Percentiles rank a stretch among this genome's conserved stretches.
These are phyloP conservation scores for Taenioides sp. DNA, from an alignment of 2,797 vertebrate species.

Conservation along the genomic window DNA sequence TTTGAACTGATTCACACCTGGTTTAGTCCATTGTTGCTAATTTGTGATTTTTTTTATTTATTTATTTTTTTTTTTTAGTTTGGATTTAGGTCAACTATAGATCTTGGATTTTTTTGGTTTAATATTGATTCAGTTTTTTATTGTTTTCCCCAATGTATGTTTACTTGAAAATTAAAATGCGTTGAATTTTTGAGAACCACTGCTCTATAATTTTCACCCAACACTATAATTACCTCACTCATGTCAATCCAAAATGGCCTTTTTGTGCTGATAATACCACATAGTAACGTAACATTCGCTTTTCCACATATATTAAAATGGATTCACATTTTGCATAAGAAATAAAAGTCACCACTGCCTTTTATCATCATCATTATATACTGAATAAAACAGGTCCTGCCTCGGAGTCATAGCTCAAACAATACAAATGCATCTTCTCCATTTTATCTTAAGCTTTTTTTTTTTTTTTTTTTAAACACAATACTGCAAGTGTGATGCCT, in stretches of 20 bases:
- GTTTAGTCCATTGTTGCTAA: no score
- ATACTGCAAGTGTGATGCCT: slow-evolving; percentile 46
- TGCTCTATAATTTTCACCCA: slow-evolving; percentile 41
- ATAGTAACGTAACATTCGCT: slow-evolving; percentile 56
- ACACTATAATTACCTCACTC: slow-evolving; percentile 23
- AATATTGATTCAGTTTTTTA: background rate
- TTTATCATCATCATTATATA: slow-evolving; percentile 48
- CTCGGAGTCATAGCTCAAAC: slow-evolving; percentile 67
- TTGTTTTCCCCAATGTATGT: no score
- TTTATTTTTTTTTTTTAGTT: no score
- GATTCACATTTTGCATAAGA: slow-evolving; percentile 67
- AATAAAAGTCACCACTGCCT: slow-evolving; percentile 52
- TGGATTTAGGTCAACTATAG: no score
- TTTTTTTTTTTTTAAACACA: slow-evolving; percentile 44
- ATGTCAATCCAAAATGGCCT: slow-evolving; percentile 53
- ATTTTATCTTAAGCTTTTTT: slow-evolving; percentile 22
- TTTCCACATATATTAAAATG: slow-evolving; percentile 59
- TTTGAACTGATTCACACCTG: no score
- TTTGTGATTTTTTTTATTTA: no score
- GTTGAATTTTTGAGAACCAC: slow-evolving; percentile 3
- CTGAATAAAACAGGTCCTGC: slow-evolving; percentile 73
- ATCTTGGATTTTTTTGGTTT: background rate
- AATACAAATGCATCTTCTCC: slow-evolving; percentile 35
- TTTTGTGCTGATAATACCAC: slow-evolving; percentile 52
- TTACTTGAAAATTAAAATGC: background rate